Conservation (phyloP, 2,797 vertebrate species). For the Bufotes viridis region DNA sequence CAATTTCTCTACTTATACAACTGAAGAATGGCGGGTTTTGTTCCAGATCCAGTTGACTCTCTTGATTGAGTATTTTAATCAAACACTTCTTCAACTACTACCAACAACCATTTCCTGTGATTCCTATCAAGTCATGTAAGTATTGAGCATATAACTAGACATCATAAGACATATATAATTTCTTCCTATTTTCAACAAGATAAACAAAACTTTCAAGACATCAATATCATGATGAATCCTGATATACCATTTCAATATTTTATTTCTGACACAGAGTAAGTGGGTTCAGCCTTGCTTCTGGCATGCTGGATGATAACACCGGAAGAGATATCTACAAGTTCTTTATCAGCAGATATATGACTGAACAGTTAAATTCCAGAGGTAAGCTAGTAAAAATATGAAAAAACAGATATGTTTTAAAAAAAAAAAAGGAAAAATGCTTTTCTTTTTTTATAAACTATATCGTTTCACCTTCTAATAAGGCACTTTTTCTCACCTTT, state of each 20-base stretch:
- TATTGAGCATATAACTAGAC: background rate
- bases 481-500: too few species aligned
- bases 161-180: too few species aligned
- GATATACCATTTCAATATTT: background rate
- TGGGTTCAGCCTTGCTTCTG: slow-evolving; percentile 21
- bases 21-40: too few species aligned
- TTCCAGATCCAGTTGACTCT: too few species aligned
- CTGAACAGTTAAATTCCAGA: background rate
- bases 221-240: background rate
- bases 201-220: background rate
- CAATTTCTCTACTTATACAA: too few species aligned
- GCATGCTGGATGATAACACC: background rate
- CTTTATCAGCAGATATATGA: slow-evolving; percentile 35
- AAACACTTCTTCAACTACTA: background rate
- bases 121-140: slow-evolving; percentile 50
- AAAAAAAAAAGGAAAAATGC: too few species aligned
- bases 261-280: slow-evolving; percentile 33
- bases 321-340: slow-evolving; percentile 19
- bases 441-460: background rate
- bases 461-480: too few species aligned
- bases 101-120: slow-evolving; percentile 29
- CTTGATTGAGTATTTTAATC: too few species aligned
- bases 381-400: background rate
- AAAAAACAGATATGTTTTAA: too few species aligned
- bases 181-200: background rate